phyloP scores from a whole-genome alignment of 1,140 invertebrate genomes.

The Papilio helenus region DNA sequence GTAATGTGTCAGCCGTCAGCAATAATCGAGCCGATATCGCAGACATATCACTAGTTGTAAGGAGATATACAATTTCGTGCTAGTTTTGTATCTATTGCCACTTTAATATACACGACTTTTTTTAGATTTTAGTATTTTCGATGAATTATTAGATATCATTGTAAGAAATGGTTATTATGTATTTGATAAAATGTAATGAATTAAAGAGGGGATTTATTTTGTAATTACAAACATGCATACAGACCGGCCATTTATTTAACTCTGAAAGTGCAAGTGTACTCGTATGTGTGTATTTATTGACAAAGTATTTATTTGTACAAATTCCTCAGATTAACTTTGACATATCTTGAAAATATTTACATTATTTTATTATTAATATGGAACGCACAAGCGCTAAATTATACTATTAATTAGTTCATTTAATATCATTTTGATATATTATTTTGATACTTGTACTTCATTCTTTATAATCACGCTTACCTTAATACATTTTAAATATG shows the following conservation, averaged over 20 bases:
- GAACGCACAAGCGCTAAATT: not conserved
- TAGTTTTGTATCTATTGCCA: conserved; percentile 43
- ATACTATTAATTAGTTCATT: not conserved
- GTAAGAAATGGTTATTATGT: not conserved
- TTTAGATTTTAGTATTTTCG: conserved; percentile 25
- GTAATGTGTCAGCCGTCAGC: conserved; percentile 51
- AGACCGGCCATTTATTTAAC: not conserved
- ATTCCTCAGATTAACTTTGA: not conserved
- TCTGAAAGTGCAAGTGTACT: not conserved
- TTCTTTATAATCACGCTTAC: not conserved
- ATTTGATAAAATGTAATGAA: not conserved
- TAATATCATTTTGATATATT: not conserved
- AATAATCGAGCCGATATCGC: conserved; percentile 73
- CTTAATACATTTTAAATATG: not conserved
- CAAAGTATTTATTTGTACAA: not conserved
- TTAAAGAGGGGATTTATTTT: not conserved
- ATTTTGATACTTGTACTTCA: not conserved
- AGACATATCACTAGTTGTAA: conserved; percentile 78
- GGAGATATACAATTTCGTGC: conserved; percentile 64
- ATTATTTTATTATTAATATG: not conserved
- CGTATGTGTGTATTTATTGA: not conserved
- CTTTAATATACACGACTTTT: conserved; percentile 30
- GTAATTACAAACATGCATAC: not conserved
- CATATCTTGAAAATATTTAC: not conserved
- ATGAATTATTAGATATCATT: conserved; percentile 21